Percentiles rank a stretch among this genome's conserved stretches.
Conservation (phyloP, 2,113 vertebrate genomes). For the Rhodinocichla rosea region DNA sequence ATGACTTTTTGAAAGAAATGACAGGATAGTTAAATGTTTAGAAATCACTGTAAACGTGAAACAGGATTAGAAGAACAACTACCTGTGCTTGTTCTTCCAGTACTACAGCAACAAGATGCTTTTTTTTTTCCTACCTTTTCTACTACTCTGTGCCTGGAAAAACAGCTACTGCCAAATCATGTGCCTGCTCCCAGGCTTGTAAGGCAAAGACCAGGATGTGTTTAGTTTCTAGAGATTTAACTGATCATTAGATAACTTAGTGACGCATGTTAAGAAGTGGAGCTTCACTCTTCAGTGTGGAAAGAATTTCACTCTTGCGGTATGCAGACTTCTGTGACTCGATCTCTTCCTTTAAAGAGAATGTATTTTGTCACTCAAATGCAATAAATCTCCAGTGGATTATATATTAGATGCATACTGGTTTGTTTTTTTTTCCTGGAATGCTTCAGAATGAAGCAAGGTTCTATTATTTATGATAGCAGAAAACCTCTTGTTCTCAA, state of each 20-base stretch:
- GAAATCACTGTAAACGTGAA: background rate
- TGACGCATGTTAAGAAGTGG: background rate
- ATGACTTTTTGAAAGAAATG: background rate
- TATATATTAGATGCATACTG: background rate
- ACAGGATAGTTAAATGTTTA: background rate
- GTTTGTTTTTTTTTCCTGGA: background rate
- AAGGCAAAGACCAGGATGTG: background rate
- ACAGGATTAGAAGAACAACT: background rate
- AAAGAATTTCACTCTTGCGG: background rate
- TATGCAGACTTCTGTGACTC: background rate
- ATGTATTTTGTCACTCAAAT: background rate
- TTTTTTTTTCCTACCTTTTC: background rate
- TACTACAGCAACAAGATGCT: background rate
- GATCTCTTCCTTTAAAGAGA: background rate
- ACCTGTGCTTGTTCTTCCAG: background rate
- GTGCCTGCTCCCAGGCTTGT: background rate
- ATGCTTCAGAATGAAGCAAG: background rate
- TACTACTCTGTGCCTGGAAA: background rate
- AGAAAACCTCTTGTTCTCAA: background rate
- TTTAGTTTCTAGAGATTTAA: background rate
- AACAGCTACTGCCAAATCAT: background rate
- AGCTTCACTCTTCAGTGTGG: background rate
- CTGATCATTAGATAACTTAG: background rate
- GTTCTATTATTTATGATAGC: background rate
- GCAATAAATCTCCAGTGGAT: background rate